Evolutionary conservation across 1,140 invertebrate genomes (phyloP), one percentile per base, ranked within the genome.

Genomic region (Octopus bimaculoides): DNA sequence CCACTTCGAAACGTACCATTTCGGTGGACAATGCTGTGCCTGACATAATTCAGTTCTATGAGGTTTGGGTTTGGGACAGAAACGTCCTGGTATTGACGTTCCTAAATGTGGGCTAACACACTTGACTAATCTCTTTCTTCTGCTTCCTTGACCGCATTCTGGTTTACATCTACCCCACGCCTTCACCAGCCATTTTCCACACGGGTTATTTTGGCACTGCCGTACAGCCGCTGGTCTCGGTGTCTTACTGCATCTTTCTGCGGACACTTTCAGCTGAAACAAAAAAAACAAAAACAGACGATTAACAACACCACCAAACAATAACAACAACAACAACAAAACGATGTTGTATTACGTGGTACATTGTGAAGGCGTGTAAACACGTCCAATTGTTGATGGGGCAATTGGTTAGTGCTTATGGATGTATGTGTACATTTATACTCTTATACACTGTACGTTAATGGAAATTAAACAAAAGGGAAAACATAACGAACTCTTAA

Each of bases 151-250:
- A 12, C n/a, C 82, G 12, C 12, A 73, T 52, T 61, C 77, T 6
- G 56, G 17, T 74, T 83, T 84, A 83, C 92, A 92, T 87, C 92
- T 86, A 4, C 91, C 89, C 94, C 94, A 95, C 0, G 92, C 91
- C 14, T 94, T 93, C 52, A 91, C 88, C 83, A 93, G 93, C 94
- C 94, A 95, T 82, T 92, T 93, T 20, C 92, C 91, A 84, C 93
- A 94, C 8, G 92, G 89, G 74, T 91, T 91, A 71, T 92, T 92
- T 73, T 92, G 92, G 75, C 94, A 95, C 5, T 91, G 90, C 83
- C 93, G 90, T 9, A 91, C 91, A 6, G 90, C 91, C 77, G 92
- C 91, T 0, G 94, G 94, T 82, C 92, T 92, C 17, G 89, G 86
- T 14, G 86, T 88, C 6, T 90, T 83, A 56, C 91, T 89, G 84